Percentiles rank a stretch among this genome's conserved stretches.
Evolutionary conservation across 2,113 vertebrate species (phyloP).

Genomic region (Sinocyclocheilus anshuiensis): DNA sequence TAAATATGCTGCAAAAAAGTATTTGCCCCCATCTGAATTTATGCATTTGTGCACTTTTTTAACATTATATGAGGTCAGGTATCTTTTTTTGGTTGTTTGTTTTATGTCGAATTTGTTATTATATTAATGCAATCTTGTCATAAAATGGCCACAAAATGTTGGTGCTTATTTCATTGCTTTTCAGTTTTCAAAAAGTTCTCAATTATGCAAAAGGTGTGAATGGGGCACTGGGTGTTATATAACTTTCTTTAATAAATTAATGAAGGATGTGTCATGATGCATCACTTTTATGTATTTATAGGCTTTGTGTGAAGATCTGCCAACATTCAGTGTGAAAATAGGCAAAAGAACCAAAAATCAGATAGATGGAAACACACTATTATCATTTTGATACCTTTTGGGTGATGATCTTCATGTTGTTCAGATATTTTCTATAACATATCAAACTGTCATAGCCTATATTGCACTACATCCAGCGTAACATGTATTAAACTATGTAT

Average conservation of each 20-base stretch:
- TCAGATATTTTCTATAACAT: not conserved
- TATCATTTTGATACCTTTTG: not conserved
- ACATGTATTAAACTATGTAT: not conserved
- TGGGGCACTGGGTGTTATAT: not conserved
- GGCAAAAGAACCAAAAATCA: not conserved
- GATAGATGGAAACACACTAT: not conserved
- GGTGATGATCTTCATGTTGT: not conserved
- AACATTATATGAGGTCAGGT: not conserved
- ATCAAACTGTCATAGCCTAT: not conserved
- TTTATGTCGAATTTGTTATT: not conserved
- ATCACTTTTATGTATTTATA: constrained; percentile 8
- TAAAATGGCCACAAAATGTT: not conserved
- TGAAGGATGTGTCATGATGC: not conserved
- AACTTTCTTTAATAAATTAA: not conserved
- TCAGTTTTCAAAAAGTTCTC: not conserved
- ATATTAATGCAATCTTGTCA: not conserved
- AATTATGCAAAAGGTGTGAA: constrained; percentile 22
- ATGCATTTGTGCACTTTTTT: not conserved
- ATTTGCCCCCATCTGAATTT: not conserved
- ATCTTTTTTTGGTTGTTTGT: not conserved
- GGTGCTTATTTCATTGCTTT: not conserved
- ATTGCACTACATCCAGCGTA: not conserved
- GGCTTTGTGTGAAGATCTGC: not conserved
- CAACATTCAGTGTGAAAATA: not conserved
- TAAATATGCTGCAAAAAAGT: not conserved